Base-by-base conservation (phyloP, 2,797 vertebrate species). In the Enteromius viviparus region DNA sequence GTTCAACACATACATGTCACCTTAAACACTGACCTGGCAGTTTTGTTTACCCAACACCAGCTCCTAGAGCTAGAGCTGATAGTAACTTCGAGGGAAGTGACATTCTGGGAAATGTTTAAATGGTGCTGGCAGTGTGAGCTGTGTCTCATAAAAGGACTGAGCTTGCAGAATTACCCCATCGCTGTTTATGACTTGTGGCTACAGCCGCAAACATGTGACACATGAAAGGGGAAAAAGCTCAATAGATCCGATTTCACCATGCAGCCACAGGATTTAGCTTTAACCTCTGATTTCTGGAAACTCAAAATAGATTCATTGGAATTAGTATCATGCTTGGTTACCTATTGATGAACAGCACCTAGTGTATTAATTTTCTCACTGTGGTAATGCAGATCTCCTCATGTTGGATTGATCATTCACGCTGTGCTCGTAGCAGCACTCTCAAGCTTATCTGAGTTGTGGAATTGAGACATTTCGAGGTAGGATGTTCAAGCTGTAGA, bases 231-330 rank as follows among this genome's bases (percentile, higher is more conserved):
- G 47, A 83, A 40, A 83, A 68, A n/a, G 53, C 45, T n/a, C 15
- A 29, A 40, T 26, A 14, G 17, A 45, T 26, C 3, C 51, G 60
- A 55, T 76, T 32, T 34, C 49, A 66, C 51, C 47, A 65, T 34
- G 21, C 68, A 71, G 51, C 42, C 29, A 71, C 60, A 34, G 23
- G 75, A 65, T 45, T 66, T 51, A 21, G 34, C 64, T 74, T 55
- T 60, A 64, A 72, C 68, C 58, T 64, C 79, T 42, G 32, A 77
- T 81, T 85, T 81, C 78, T 69, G 78, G 64, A 77, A 76, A 72
- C 62, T 66, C 23, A 1, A 49, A 42, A 42, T 15, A 76, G 74
- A 83, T 76, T 83, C 8, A 62, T 6, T n/a, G 42, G 55, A 66
- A 71, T 58, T 64, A 23, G 62, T 37, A 60, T 68, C 47, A 55